These are phyloP conservation scores for Idaea straminata DNA, from an alignment of 2,888 invertebrate genomes.

Conservation along the genomic window DNA sequence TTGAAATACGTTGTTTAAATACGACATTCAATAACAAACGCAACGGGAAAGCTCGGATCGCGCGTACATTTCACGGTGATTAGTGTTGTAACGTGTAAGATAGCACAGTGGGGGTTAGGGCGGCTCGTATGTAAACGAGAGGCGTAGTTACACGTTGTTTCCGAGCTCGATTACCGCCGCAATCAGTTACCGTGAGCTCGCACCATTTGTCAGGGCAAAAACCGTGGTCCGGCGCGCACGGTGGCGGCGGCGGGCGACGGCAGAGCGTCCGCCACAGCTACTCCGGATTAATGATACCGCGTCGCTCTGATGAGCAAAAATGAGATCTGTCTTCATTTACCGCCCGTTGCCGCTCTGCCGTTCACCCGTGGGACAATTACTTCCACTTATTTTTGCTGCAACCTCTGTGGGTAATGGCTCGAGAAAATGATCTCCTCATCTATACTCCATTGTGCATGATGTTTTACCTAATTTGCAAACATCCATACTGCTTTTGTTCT, in stretches of 20 bases:
- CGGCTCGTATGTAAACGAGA: conserved; percentile 25
- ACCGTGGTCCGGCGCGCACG: conserved; percentile 9
- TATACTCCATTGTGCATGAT: conserved; percentile 15
- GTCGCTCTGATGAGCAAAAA: conserved; percentile 32
- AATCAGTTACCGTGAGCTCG: conserved; percentile 40
- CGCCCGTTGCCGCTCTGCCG: conserved; percentile 9
- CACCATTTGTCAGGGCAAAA: conserved; percentile 39
- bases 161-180: conserved; percentile 41
- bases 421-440: background rate
- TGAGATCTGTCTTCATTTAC: conserved; percentile 37
- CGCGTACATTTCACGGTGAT: background rate
- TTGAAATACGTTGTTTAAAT: background rate
- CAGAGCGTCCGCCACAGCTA: conserved; percentile 13
- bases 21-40: conserved; percentile 2
- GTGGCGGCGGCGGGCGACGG: background rate
- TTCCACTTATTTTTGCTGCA: conserved; percentile 4
- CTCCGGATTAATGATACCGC: conserved; percentile 34
- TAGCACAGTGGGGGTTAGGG: conserved; percentile 7
- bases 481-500: background rate
- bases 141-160: conserved; percentile 21
- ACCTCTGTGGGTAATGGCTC: background rate
- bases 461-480: background rate
- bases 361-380: conserved; percentile 13
- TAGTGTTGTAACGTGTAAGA: conserved; percentile 3
- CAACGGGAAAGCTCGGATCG: background rate